Conservation (phyloP, 2,797 vertebrate genomes). For the Amniataba percoides region DNA sequence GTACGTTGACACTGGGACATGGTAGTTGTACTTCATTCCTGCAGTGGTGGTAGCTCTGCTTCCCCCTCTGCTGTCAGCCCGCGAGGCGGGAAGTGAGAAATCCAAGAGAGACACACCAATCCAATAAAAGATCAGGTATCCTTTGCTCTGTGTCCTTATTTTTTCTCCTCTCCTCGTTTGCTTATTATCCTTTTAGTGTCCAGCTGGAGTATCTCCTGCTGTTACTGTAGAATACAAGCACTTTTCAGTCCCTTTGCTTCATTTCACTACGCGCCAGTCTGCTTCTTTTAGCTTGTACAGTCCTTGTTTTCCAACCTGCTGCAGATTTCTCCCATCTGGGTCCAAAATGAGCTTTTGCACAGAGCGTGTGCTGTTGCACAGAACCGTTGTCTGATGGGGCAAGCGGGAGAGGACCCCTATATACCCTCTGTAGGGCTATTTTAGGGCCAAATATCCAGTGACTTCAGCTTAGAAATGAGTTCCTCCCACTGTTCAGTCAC, state of each 20-base stretch:
- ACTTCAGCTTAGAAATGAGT: conserved; percentile 79
- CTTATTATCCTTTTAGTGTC: conserved; percentile 58
- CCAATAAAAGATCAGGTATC: conserved; percentile 63
- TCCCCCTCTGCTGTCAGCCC: conserved; percentile 59
- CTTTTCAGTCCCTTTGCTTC: conserved; percentile 45
- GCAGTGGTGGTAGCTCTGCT: conserved; percentile 55
- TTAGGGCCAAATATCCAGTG: conserved; percentile 88
- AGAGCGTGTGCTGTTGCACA: conserved; percentile 39
- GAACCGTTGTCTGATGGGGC: conserved; percentile 54
- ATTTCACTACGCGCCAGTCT: conserved; percentile 25
- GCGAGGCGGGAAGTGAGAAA: conserved; percentile 67
- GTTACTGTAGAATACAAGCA: conserved; percentile 12
- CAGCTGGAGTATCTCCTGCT: conserved; percentile 26
- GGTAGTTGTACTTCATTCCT: conserved; percentile 90
- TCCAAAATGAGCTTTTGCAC: neutral
- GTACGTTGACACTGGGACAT: conserved; percentile 80
- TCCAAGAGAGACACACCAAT: conserved; percentile 54
- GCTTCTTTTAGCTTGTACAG: conserved; percentile 9
- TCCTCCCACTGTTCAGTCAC: conserved; percentile 73
- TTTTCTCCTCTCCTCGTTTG: conserved; percentile 30
- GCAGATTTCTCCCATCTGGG: conserved; percentile 26
- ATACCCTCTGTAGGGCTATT: conserved; percentile 90
- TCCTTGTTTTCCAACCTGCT: conserved; percentile 26
- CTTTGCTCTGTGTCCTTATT: conserved; percentile 55
- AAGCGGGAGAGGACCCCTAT: conserved; percentile 69